Percentiles rank a stretch among this genome's conserved stretches.
These are phyloP conservation scores for Trissonchulus latispiculum DNA, from an alignment of 2,888 invertebrate species.

Conservation along the genomic window DNA sequence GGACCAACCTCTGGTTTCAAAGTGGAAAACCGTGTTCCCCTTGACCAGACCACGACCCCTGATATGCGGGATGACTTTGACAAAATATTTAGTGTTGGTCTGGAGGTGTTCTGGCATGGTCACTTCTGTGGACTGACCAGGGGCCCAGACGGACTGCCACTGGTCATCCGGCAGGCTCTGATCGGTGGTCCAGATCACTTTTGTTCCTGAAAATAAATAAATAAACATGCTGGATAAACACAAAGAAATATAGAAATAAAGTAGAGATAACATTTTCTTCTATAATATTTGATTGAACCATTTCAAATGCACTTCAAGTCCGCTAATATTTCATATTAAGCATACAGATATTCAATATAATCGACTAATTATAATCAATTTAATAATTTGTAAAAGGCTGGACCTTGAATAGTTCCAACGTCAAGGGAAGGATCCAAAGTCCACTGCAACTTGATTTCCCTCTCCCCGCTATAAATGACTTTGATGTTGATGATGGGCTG, in stretches of 20 bases:
- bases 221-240: too few relatives aligned
- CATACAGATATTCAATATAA: too few relatives aligned
- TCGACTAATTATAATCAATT: too few relatives aligned
- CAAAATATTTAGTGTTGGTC: neutral
- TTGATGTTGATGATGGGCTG: neutral
- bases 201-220: neutral
- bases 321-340: too few relatives aligned
- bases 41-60: neutral
- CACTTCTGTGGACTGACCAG: neutral
- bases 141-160: neutral
- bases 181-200: neutral
- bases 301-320: too few relatives aligned
- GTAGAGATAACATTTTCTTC: too few relatives aligned
- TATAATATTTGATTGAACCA: too few relatives aligned
- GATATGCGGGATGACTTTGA: neutral
- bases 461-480: neutral
- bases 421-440: neutral
- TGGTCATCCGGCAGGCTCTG: neutral
- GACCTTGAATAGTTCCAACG: neutral
- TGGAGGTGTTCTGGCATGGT: neutral
- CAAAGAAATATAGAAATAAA: too few relatives aligned
- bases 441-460: neutral
- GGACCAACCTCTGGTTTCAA: neutral
- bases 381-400: too few relatives aligned
- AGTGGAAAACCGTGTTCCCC: neutral